Base-by-base conservation (phyloP, 2,888 invertebrate genomes). In the Eretmocerus hayati region DNA sequence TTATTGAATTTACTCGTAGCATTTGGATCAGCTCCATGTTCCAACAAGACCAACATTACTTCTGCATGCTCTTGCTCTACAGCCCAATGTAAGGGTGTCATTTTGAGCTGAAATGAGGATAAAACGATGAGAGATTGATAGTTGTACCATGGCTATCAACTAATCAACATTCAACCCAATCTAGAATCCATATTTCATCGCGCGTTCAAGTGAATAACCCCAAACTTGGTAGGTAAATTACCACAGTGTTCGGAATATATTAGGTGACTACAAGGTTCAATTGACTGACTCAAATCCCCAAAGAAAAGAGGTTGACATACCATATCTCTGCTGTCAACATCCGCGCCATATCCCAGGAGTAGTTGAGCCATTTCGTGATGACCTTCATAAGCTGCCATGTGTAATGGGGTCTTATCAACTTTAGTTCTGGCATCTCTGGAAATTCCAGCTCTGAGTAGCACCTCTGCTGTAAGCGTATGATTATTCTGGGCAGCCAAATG, bases 31-130 rank as follows among this genome's bases (percentile, higher is more conserved):
- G 92, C 90, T 44, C 90, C 88, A 62, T 81, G 75, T 48, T 80
- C 78, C 41, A 94, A 70, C 56, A 95, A 75, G 54, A 81, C 67
- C 44, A 81, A 77, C 36, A 85, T 87, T 39, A 85, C 79, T 50
- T 78, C 76, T 20, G 77, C 70, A 72, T 90, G 87, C 1, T 85
- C 84, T 61, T 86, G 83, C 73, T 90, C 88, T 35, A 87, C 87
- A 5, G 94, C 92, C 94, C 94, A 94, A 75, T 95, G 94, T 48
- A 95, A 76, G 32, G 94, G 90, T 35, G 93, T 93, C 93, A 90
- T 90, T 62, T 81, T 80, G 16, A 90, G 72, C 88, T 89, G 62
- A 74, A 52, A 39, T 41, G n/a, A 43, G 19, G 18, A 8, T 15
- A 9, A n/a, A n/a, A n/a, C n/a, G n/a, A n/a, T n/a, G n/a, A n/a